Evolutionary conservation across 2,113 vertebrate species (phyloP), one percentile per base, ranked within the genome.

Genomic region (Planiliza haematocheilus): DNA sequence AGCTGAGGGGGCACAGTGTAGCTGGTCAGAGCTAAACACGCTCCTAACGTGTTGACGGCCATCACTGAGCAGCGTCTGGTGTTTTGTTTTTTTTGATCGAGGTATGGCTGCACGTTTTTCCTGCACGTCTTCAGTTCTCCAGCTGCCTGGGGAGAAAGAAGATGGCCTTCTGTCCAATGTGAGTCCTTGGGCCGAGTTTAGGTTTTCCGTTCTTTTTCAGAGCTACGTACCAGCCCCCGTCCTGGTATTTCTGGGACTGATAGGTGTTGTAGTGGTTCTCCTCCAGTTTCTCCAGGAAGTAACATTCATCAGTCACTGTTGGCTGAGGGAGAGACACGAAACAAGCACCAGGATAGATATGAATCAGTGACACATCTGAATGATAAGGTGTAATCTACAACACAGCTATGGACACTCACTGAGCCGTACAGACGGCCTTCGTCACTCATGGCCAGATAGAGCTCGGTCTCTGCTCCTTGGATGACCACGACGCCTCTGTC

Each of bases 221-320:
- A 4, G 93, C 97, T 0, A 98, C 95, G 5, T 96, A 99, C 97
- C 97, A 99, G 77, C 87, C 93, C 81, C 88, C 93, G 11, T 95
- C 95, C 0, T 92, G 92, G 0, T 96, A 92, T 75, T 93, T 93
- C 77, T 96, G 95, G 55, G 96, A 94, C 1, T 80, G 42, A 36
- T 98, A 99, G 0, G 97, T 99, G 89, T 97, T 99, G 91, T 98
- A 98, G 91, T 96, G 93, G 71, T 99, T 99, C 46, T 98, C 96
- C 49, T 97, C 96, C 4, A 98, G 38, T 67, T 88, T 95, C 70
- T 99, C 97, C 58, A 98, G 86, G 86, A 99, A 99, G 84, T 95
- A 87, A 36, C 96, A 96, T 70, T 99, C 96, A 50, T 98, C 96
- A 0, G 87, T 93, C 46, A 93, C 92, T 16, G 93, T 81, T 76